Evolutionary conservation across 2,113 vertebrate genomes (phyloP).

Genomic region (Mus spicilegus): DNA sequence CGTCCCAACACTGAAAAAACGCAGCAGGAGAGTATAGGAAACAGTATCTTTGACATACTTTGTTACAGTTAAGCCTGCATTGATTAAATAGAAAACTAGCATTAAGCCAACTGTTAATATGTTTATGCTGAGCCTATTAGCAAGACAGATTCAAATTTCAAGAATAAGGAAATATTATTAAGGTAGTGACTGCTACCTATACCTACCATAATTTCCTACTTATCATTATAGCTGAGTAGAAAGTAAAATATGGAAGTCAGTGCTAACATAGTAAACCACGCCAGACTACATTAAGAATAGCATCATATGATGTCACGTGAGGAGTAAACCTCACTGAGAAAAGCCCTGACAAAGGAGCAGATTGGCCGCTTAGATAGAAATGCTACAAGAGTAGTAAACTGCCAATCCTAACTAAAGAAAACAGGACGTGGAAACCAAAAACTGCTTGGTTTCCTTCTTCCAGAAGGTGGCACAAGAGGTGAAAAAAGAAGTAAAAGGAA

Average conservation of each 20-base stretch:
- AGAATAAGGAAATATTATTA: neutral
- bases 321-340: constrained; percentile 8
- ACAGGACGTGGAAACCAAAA: constrained; percentile 4
- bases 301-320: neutral
- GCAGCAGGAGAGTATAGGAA: neutral
- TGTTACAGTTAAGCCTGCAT: neutral
- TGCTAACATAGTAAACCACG: neutral
- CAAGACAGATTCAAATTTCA: constrained; percentile 39
- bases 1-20: neutral
- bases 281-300: constrained; percentile 1
- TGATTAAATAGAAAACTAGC: constrained; percentile 12
- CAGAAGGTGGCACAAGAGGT: constrained; percentile 68
- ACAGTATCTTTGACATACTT: neutral
- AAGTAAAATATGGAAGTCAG: neutral
- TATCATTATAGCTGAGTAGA: neutral
- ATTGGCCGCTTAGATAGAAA: neutral
- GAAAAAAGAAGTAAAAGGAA: constrained; percentile 14
- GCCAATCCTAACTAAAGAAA: constrained; percentile 12
- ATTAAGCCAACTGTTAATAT: constrained; percentile 39
- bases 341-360: neutral
- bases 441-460: constrained; percentile 62
- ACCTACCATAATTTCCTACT: constrained; percentile 3
- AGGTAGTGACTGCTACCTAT: neutral
- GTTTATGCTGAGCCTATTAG: constrained; percentile 2
- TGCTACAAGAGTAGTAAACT: neutral